These are phyloP conservation scores for Mythimna impura DNA, from an alignment of 2,888 invertebrate species.

Conservation along the genomic window DNA sequence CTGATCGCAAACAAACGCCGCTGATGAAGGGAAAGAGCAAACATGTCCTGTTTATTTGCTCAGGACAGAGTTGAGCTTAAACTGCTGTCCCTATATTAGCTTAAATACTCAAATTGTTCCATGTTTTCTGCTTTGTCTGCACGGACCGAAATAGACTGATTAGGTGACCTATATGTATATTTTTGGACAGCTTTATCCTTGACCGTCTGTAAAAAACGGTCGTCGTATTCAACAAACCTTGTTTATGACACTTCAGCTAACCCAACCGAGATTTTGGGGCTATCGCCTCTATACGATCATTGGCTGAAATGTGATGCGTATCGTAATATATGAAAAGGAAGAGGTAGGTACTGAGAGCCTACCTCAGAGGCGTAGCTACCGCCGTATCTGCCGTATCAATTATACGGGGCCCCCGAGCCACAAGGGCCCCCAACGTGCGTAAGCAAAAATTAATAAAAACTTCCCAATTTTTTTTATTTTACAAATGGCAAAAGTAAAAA, in stretches of 20 bases:
- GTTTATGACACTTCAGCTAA: neutral
- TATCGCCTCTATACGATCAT: neutral
- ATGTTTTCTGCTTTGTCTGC: neutral
- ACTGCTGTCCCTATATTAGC: neutral
- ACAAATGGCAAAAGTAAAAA: no score
- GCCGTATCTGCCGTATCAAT: no score
- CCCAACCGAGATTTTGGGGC: neutral
- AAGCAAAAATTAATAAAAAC: no score
- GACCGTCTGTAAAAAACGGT: neutral
- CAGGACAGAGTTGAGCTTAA: neutral
- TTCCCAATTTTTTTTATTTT: no score
- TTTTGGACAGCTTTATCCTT: neutral
- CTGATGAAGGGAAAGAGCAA: constrained; percentile 10
- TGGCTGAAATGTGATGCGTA: neutral
- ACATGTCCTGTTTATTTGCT: constrained; percentile 18
- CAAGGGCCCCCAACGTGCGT: no score
- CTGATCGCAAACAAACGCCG: constrained; percentile 13
- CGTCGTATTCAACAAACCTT: neutral
- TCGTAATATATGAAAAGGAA: neutral
- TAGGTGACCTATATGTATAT: constrained; percentile 2
- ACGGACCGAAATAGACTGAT: constrained; percentile 2
- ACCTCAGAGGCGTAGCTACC: no score
- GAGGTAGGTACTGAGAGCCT: neutral
- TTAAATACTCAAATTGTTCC: constrained; percentile 5
- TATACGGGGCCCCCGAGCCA: no score